Percentiles rank a stretch among this genome's conserved stretches.
phyloP scores from a whole-genome alignment of 2,888 invertebrate species.

The Nemoura dubitans region DNA sequence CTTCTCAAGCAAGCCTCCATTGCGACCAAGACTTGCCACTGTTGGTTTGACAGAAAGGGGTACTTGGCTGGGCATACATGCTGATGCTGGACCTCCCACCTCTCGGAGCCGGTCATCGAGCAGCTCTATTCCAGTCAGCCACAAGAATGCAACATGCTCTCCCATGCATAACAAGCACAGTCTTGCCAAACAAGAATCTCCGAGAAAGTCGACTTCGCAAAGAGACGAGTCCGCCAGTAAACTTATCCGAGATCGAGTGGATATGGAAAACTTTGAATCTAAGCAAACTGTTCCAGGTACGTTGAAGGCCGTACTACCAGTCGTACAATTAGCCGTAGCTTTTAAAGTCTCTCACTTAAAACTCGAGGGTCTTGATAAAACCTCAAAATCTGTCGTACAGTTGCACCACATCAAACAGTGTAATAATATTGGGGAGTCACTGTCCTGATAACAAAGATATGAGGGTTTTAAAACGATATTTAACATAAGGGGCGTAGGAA shows the following conservation, averaged over 20 bases:
- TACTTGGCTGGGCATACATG: neutral
- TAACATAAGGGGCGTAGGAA: too few species aligned
- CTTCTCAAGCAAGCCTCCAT: neutral
- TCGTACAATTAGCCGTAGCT: too few species aligned
- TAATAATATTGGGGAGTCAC: too few species aligned
- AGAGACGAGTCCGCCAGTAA: conserved; percentile 9
- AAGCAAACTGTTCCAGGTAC: neutral
- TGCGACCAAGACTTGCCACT: neutral
- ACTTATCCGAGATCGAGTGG: conserved; percentile 9
- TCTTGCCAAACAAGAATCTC: neutral
- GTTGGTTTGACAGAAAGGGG: neutral
- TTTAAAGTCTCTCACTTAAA: too few species aligned
- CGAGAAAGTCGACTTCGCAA: neutral
- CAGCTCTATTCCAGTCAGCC: neutral
- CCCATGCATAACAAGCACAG: neutral
- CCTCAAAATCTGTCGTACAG: too few species aligned
- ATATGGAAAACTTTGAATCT: neutral
- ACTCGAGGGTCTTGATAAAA: too few species aligned
- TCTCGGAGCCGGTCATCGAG: neutral
- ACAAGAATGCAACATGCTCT: neutral
- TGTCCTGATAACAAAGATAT: too few species aligned
- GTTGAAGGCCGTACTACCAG: neutral
- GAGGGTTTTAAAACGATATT: too few species aligned
- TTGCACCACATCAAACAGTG: too few species aligned
- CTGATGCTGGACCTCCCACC: neutral